These are phyloP conservation scores for Melanotaenia nigrans DNA, from an alignment of 2,797 vertebrate genomes.

Conservation along the genomic window DNA sequence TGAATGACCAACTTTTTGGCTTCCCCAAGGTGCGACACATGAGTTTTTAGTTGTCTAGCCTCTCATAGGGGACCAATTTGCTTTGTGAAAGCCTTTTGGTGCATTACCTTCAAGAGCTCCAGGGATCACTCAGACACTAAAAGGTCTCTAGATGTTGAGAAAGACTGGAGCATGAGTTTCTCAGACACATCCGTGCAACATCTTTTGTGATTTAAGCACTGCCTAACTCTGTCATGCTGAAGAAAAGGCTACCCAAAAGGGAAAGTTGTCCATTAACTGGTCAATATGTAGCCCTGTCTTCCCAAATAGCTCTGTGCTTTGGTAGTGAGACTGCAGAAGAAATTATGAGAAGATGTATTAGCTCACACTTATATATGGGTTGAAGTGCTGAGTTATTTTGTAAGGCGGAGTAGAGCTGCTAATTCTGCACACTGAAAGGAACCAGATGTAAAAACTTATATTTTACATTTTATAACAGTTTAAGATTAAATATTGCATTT, in stretches of 20 bases:
- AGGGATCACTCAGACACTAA: slow-evolving; percentile 1
- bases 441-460: neutral
- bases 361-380: neutral
- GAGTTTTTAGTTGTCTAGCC: neutral
- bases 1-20: neutral
- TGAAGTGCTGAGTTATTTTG: neutral
- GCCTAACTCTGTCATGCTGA: neutral
- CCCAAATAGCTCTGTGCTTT: neutral
- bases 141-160: neutral
- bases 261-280: slow-evolving; percentile 8
- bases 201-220: slow-evolving; percentile 6
- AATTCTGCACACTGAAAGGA: neutral
- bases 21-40: neutral
- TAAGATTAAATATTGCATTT: neutral
- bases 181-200: neutral
- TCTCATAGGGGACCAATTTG: neutral
- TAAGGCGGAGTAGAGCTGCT: neutral
- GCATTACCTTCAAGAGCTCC: neutral
- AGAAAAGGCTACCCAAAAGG: neutral
- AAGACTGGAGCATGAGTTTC: slow-evolving; percentile 2
- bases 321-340: neutral
- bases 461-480: neutral
- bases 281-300: neutral
- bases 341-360: slow-evolving; percentile 2
- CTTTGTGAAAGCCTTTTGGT: slow-evolving; percentile 8